A percentile compares a stretch with the other conserved stretches of the same genome.
Evolutionary conservation across 2,888 invertebrate species (phyloP).

Genomic region (Polyommatus icarus): DNA sequence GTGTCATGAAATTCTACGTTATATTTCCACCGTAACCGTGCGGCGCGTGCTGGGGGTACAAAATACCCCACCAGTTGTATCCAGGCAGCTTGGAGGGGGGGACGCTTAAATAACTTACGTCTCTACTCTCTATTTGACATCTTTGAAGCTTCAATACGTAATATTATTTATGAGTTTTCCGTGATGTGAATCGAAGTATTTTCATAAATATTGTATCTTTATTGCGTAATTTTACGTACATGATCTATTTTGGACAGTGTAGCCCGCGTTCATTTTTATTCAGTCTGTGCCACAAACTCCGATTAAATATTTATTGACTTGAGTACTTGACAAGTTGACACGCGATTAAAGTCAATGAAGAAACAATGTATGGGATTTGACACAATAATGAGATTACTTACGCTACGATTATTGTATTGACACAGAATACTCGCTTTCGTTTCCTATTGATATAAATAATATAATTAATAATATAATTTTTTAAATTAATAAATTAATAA

Average conservation of each 20-base stretch:
- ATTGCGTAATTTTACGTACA: not conserved
- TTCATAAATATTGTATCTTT: not conserved
- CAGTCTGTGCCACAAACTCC: not conserved
- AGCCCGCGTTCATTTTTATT: not conserved
- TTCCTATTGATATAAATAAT: no score
- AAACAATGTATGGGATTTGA: constrained; percentile 8
- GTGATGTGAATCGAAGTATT: not conserved
- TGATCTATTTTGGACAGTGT: not conserved
- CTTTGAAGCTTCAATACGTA: not conserved
- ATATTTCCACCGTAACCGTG: not conserved
- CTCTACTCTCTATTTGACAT: not conserved
- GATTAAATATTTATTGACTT: not conserved
- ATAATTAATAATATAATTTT: no score
- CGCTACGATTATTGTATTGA: not conserved
- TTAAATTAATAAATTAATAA: no score
- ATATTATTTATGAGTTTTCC: constrained; percentile 1
- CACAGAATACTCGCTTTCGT: no score
- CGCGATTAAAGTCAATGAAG: not conserved
- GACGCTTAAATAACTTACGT: not conserved
- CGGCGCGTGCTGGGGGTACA: not conserved
- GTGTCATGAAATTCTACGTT: not conserved
- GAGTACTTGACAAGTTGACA: no score
- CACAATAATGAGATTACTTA: not conserved
- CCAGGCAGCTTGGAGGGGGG: not conserved
- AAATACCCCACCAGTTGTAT: not conserved